Percentiles rank a stretch among this genome's conserved stretches.
Evolutionary conservation across 2,888 invertebrate genomes (phyloP).

Genomic region (Ophonus ardosiacus): DNA sequence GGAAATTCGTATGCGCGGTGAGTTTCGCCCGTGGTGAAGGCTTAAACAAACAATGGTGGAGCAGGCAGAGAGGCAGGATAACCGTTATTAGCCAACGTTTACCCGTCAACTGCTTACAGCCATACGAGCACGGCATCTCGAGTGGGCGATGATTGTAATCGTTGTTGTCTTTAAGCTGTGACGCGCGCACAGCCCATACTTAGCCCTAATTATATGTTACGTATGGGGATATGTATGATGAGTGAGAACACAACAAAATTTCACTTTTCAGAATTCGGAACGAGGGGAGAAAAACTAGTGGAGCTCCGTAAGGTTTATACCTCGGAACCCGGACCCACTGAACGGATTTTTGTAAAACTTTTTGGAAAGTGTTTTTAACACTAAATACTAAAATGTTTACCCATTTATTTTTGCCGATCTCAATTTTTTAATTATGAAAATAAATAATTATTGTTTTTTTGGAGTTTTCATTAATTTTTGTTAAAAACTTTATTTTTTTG

Average conservation of each 20-base stretch:
- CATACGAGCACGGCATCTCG: conserved; percentile 24
- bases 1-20: conserved; percentile 56
- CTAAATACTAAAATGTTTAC: too few species aligned
- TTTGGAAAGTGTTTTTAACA: too few species aligned
- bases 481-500: too few species aligned
- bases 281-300: neutral
- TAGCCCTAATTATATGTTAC: conserved; percentile 20
- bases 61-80: conserved; percentile 66
- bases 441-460: too few species aligned
- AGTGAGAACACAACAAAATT: neutral
- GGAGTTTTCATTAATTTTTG: too few species aligned
- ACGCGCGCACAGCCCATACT: conserved; percentile 16
- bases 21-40: conserved; percentile 56
- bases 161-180: conserved; percentile 65
- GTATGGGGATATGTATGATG: neutral
- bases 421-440: too few species aligned
- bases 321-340: too few species aligned
- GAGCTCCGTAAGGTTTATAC: too few species aligned
- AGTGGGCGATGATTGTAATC: conserved; percentile 68
- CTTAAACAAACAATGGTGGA: conserved; percentile 71
- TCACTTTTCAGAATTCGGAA: neutral
- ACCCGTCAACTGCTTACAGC: conserved; percentile 29
- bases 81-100: conserved; percentile 70
- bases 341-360: too few species aligned
- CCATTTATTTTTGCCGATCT: too few species aligned